Evolutionary conservation across 1,140 invertebrate species (phyloP).

Genomic region (Diprion similis): DNA sequence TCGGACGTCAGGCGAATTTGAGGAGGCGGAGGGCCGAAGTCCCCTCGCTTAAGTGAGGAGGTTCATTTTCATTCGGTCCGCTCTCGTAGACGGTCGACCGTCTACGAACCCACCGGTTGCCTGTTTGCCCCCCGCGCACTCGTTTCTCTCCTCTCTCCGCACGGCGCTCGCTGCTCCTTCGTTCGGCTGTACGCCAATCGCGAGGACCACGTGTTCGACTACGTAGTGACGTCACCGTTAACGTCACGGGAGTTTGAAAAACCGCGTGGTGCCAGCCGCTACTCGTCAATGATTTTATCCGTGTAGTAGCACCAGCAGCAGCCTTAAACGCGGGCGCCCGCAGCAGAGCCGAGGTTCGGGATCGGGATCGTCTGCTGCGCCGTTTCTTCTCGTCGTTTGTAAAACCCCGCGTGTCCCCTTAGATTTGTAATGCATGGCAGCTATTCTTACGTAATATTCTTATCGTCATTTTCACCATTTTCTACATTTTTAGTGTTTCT

Average conservation of each 20-base stretch:
- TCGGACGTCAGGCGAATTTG: too few species aligned
- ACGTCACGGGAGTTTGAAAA: slow-evolving; percentile 11
- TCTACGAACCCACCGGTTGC: not conserved
- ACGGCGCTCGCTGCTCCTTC: slow-evolving; percentile 14
- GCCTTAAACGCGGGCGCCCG: too few species aligned
- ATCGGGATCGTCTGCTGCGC: too few species aligned
- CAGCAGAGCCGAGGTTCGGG: too few species aligned
- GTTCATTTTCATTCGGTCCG: slow-evolving; percentile 3
- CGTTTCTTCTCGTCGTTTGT: too few species aligned
- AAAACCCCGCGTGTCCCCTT: too few species aligned
- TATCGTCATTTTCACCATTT: too few species aligned
- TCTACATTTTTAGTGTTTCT: too few species aligned
- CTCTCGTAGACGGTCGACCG: slow-evolving; percentile 2
- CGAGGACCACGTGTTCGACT: not conserved
- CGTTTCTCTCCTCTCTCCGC: slow-evolving; percentile 17
- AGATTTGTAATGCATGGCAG: too few species aligned
- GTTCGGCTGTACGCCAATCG: slow-evolving; percentile 3
- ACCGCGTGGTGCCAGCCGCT: not conserved
- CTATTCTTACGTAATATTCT: too few species aligned
- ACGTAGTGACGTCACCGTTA: not conserved
- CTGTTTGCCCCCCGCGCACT: slow-evolving; percentile 2
- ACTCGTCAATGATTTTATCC: not conserved
- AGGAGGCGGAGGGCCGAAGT: not conserved
- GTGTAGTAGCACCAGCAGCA: too few species aligned
- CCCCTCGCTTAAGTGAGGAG: not conserved